Conservation (phyloP, 23 tunicate species). For the Trididemnum nubilum region DNA sequence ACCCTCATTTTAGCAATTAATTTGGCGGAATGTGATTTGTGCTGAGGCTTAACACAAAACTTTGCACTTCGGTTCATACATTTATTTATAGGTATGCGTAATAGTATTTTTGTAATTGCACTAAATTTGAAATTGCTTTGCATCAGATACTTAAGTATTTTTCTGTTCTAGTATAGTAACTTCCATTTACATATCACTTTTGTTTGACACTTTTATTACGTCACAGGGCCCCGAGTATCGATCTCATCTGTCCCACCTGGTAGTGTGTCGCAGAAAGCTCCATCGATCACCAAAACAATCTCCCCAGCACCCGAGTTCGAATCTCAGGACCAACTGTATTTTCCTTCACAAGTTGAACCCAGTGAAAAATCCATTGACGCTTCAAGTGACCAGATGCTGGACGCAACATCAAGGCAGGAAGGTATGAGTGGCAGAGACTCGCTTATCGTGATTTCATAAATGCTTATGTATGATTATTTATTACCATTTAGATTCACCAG, state of each 20-base stretch:
- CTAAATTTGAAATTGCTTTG: not conserved
- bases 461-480: not conserved
- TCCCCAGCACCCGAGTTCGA: conserved; percentile 28
- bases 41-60: no score
- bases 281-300: conserved; percentile 10
- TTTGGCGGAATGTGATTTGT: no score
- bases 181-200: no score
- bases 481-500: not conserved
- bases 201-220: not conserved
- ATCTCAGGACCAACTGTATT: conserved; percentile 16
- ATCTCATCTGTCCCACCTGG: conserved; percentile 37
- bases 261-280: conserved; percentile 11
- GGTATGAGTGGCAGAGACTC: no score
- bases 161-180: no score
- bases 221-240: conserved; percentile 60
- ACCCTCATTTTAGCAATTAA: no score
- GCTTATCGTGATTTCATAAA: no score
- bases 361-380: conserved; percentile 50
- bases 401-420: no score
- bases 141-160: no score
- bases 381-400: conserved; percentile 30
- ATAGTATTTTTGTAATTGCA: not conserved
- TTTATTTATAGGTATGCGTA: not conserved
- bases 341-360: not conserved
- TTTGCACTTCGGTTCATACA: no score